A percentile compares a stretch with the other conserved stretches of the same genome.
phyloP scores from a whole-genome alignment of 2,797 vertebrate species.

The Rhyacichthys aspro region DNA sequence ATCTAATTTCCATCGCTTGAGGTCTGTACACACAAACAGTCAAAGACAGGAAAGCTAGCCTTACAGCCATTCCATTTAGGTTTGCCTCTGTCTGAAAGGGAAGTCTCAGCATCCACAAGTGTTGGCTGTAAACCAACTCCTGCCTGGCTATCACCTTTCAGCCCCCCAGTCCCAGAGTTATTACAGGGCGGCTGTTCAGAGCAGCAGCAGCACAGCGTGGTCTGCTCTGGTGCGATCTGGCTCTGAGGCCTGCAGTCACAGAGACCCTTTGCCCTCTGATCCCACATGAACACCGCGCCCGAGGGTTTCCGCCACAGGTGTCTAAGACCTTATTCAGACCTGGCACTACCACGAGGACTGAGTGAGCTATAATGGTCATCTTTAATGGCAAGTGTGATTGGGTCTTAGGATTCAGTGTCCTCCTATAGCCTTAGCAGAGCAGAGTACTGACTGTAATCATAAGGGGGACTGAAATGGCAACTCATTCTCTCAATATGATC shows the following conservation, averaged over 20 bases:
- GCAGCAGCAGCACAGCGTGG: conserved; percentile 44
- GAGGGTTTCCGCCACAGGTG: conserved; percentile 72
- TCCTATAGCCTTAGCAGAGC: too few species aligned
- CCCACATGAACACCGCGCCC: conserved; percentile 39
- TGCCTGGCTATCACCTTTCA: conserved; percentile 80
- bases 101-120: conserved; percentile 71
- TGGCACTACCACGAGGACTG: too few species aligned
- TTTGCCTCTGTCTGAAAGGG: conserved; percentile 76
- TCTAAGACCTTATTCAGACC: conserved; percentile 31
- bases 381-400: too few species aligned
- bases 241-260: conserved; percentile 45
- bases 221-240: conserved; percentile 44
- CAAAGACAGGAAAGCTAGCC: conserved; percentile 80
- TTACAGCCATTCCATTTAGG: conserved; percentile 66
- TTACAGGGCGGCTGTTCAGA: conserved; percentile 65
- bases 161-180: conserved; percentile 75
- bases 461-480: too few species aligned
- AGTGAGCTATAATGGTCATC: too few species aligned
- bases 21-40: conserved; percentile 52
- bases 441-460: too few species aligned
- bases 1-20: conserved; percentile 45
- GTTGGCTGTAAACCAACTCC: conserved; percentile 75
- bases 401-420: too few species aligned
- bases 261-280: conserved; percentile 11
- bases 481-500: too few species aligned